Conservation (phyloP, 2,113 vertebrate species). For the Larimichthys polyactis region DNA sequence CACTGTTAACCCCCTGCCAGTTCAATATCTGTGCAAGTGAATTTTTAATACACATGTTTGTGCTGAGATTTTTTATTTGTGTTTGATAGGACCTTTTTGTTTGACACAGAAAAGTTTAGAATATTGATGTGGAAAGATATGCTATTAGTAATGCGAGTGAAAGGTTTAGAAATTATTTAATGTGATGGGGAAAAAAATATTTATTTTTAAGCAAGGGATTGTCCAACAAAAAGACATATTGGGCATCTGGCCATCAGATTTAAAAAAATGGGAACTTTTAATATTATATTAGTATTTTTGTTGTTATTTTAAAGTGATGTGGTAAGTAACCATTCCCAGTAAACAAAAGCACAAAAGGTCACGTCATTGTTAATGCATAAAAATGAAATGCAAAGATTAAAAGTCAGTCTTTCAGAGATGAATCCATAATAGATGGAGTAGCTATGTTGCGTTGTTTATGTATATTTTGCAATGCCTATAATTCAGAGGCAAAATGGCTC, state of each 20-base stretch:
- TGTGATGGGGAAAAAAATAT: slow-evolving; percentile 39
- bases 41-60: slow-evolving; percentile 57
- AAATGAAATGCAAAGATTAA: neutral
- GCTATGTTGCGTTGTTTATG: neutral
- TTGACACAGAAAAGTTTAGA: slow-evolving; percentile 33
- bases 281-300: slow-evolving; percentile 24
- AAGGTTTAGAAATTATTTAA: slow-evolving; percentile 57
- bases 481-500: slow-evolving; percentile 1
- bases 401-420: neutral
- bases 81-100: slow-evolving; percentile 36
- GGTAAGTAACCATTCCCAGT: slow-evolving; percentile 4
- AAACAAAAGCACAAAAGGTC: slow-evolving; percentile 7
- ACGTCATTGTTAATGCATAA: slow-evolving; percentile 5
- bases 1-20: slow-evolving; percentile 22
- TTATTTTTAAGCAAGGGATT: slow-evolving; percentile 55
- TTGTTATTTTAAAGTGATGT: slow-evolving; percentile 30
- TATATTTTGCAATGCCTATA: slow-evolving; percentile 29
- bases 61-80: slow-evolving; percentile 57
- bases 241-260: neutral
- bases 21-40: slow-evolving; percentile 3
- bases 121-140: neutral
- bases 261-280: slow-evolving; percentile 29
- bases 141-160: neutral
- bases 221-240: neutral
- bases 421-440: neutral